A percentile compares a stretch with the other conserved stretches of the same genome.
Conservation (phyloP, 2,797 vertebrate species). For the Poecilia wingei region DNA sequence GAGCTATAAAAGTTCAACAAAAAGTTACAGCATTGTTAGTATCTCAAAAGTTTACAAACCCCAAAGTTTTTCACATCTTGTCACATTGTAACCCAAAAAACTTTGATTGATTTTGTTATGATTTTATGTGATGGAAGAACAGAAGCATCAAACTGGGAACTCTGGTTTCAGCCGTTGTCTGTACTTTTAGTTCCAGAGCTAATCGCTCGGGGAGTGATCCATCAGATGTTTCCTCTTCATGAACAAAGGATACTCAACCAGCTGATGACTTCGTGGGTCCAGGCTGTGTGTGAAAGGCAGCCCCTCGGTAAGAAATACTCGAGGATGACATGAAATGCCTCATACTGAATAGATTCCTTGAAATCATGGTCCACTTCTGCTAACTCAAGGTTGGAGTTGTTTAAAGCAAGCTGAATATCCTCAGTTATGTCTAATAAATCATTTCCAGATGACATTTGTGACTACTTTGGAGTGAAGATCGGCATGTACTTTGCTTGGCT, state of each 20-base stretch:
- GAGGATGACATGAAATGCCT: background rate
- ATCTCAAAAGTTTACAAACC: background rate
- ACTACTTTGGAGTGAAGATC: conserved; percentile 95
- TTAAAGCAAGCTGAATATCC: background rate
- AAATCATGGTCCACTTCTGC: background rate
- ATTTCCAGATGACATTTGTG: conserved; percentile 89
- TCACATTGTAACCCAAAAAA: background rate
- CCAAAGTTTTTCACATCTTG: background rate
- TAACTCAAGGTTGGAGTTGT: background rate
- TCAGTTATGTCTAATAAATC: background rate
- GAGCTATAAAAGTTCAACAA: background rate
- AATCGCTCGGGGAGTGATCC: conserved; percentile 87
- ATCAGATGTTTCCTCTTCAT: conserved; percentile 92
- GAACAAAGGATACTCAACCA: conserved; percentile 92
- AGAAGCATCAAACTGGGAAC: background rate
- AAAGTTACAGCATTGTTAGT: background rate
- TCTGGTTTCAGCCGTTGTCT: conserved; percentile 6
- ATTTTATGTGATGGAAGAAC: background rate
- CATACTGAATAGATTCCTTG: background rate
- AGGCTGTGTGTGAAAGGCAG: conserved; percentile 91
- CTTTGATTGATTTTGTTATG: background rate
- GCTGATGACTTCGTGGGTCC: conserved; percentile 94
- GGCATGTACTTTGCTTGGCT: conserved; percentile 96
- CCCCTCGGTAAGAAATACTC: conserved; percentile 83
- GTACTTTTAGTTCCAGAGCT: conserved; percentile 87